Evolutionary conservation across 2,888 invertebrate species (phyloP), one percentile per base, ranked within the genome.

Genomic region (Resseliella maxima): DNA sequence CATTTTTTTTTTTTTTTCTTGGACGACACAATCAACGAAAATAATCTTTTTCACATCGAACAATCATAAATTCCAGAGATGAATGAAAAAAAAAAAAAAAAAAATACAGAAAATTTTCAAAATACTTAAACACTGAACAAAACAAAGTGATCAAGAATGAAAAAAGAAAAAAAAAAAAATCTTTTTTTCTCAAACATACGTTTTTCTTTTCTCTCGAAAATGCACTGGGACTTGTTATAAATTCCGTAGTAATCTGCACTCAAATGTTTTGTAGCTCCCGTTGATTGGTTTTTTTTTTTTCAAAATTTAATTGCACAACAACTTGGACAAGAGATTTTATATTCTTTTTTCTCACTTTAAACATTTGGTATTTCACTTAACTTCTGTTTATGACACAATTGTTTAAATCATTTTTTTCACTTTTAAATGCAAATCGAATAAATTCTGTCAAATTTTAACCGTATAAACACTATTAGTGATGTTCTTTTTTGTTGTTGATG

Each of bases 371-470:
- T 59, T 59, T 59, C 59, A 59, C 24, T 59, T 24, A 59, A 59
- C 2, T 59, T 59, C 59, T 59, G 24, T 59, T 59, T 59, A 59
- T 59, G 59, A 59, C 59, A 59, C 59, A 24, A 35, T 18, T 72
- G 31, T 72, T 72, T 31, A n/a, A n/a, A n/a, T 72, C 64, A 64
- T 27, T 27, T 27, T 10, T 21, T 24, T 3, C 24, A 15, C 36
- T 72, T 72, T 72, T 3, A 72, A 72, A 35, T 72, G 72, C 36
- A 35, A 72, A 72, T 72, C 36, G 35, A 72, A 72, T 31, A 72
- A 72, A 35, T 15, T 72, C 72, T 72, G 72, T 36, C 72, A 35
- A n/a, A 1, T 36, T 15, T 35, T 35, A 27, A 27, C 31, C 18
- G 3, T 8, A 35, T 35, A 35, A n/a, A 59, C 59, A 59, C 59